Conservation (phyloP, 2,113 vertebrate species). For the Mastomys coucha region DNA sequence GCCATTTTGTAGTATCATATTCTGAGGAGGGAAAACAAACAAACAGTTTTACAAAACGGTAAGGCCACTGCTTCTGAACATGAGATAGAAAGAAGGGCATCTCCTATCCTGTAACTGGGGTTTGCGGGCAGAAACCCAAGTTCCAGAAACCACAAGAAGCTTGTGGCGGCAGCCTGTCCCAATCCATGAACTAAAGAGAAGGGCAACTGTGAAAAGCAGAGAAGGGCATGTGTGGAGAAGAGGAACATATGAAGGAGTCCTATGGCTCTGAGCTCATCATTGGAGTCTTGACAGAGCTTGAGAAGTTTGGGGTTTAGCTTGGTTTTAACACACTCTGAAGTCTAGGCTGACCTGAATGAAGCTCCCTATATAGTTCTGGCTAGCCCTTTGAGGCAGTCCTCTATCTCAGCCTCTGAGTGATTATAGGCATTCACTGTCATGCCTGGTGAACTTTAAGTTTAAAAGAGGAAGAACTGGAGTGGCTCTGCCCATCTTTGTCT, state of each 20-base stretch:
- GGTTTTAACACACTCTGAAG: background rate
- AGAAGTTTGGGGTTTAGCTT: background rate
- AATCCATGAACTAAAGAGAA: background rate
- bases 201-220: background rate
- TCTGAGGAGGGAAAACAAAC: constrained; percentile 85
- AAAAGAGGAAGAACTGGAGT: background rate
- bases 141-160: background rate
- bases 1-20: constrained; percentile 93
- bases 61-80: background rate
- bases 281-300: background rate
- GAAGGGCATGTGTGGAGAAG: background rate
- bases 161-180: background rate
- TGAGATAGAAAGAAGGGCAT: background rate
- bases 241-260: background rate
- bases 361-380: background rate
- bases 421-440: background rate
- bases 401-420: background rate
- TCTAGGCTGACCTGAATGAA: background rate
- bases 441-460: background rate
- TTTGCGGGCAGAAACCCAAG: background rate
- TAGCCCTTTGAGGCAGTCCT: background rate
- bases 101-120: background rate
- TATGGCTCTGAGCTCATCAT: background rate
- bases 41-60: background rate
- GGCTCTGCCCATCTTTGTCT: background rate